Percentiles rank a stretch among this genome's conserved stretches.
Conservation (phyloP, 2,797 vertebrate species). For the Taenioides sp. region DNA sequence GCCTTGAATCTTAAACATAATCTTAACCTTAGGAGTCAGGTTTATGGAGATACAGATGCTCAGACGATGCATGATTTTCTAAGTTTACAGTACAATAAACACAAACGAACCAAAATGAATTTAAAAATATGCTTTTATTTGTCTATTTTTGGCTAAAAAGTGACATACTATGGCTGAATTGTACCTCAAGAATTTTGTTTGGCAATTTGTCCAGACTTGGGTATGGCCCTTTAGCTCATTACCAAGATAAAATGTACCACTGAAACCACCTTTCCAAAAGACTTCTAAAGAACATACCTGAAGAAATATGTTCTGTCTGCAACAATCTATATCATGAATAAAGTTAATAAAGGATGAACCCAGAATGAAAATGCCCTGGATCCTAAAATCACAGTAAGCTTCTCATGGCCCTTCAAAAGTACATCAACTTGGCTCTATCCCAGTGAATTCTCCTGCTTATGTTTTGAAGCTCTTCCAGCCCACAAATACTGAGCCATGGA, state of each 20-base stretch:
- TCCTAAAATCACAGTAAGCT: constrained; percentile 28
- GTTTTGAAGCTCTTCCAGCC: constrained; percentile 38
- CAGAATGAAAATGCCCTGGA: constrained; percentile 6
- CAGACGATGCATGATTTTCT: no score
- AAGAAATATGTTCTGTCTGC: background rate
- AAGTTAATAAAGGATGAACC: background rate
- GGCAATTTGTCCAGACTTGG: background rate
- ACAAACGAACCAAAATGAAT: no score
- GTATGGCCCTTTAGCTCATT: background rate
- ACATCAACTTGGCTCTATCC: constrained; percentile 30
- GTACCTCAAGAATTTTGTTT: background rate
- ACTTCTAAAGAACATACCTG: background rate
- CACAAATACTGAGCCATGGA: constrained; percentile 12
- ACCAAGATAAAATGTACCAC: background rate
- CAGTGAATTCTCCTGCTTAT: constrained; percentile 1
- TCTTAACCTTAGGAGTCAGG: no score
- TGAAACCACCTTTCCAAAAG: background rate
- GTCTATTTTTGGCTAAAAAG: no score
- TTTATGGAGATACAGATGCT: no score
- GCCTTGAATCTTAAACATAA: no score
- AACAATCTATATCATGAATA: background rate
- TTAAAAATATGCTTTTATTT: no score
- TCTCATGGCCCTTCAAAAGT: constrained; percentile 40
- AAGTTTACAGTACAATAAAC: no score
- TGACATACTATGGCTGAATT: background rate